Conservation (phyloP, 2,888 invertebrate genomes). For the Caenorhabditis imperialis region DNA sequence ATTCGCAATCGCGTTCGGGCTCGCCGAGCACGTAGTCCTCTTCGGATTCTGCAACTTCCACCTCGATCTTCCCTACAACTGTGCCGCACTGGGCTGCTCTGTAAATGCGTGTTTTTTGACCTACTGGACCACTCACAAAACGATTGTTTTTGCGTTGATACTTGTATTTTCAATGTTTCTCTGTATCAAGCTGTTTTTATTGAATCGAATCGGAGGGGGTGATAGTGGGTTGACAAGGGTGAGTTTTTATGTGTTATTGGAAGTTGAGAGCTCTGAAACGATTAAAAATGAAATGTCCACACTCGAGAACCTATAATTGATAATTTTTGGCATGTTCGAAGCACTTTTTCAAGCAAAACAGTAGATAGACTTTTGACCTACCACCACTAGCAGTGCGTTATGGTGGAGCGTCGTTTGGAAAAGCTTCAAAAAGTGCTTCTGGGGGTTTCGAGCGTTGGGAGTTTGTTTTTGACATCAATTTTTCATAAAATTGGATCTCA, state of each 20-base stretch:
- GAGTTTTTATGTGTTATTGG: no score
- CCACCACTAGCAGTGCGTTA: no score
- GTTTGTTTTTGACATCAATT: not conserved
- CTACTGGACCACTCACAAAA: conserved; percentile 33
- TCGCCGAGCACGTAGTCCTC: conserved; percentile 13
- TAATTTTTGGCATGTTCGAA: no score
- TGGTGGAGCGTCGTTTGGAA: no score
- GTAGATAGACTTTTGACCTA: no score
- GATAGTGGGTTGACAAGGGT: conserved; percentile 13
- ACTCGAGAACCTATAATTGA: no score
- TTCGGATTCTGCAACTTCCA: conserved; percentile 14
- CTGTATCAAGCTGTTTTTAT: conserved; percentile 23
- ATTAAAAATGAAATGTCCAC: no score
- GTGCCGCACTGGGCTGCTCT: conserved; percentile 26
- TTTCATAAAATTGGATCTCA: not conserved
- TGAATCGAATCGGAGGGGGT: not conserved
- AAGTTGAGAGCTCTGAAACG: no score
- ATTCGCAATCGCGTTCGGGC: conserved; percentile 2
- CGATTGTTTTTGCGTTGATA: conserved; percentile 28
- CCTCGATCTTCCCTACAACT: conserved; percentile 1
- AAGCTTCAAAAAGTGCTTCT: no score
- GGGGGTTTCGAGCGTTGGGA: not conserved
- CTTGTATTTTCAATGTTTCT: conserved; percentile 6
- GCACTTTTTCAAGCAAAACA: no score
- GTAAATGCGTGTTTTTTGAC: conserved; percentile 18